Evolutionary conservation across 2,888 invertebrate genomes (phyloP).

Genomic region (Lagria hirta): DNA sequence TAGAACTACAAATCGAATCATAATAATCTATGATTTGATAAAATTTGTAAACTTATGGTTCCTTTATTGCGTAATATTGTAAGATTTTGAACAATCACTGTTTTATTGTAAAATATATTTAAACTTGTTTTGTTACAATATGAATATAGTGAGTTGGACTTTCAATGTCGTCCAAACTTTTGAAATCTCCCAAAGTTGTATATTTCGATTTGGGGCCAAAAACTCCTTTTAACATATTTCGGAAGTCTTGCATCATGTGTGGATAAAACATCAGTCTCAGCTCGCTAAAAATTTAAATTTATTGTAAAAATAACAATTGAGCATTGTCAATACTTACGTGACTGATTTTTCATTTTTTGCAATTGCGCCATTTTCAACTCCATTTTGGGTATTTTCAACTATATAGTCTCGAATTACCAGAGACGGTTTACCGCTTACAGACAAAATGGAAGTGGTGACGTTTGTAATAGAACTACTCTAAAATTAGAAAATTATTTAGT

Average conservation of each 20-base stretch:
- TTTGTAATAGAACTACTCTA: conserved; percentile 68
- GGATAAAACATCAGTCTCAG: conserved; percentile 89
- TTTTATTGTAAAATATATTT: too few species aligned
- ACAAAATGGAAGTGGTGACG: conserved; percentile 82
- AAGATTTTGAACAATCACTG: too few species aligned
- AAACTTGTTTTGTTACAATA: conserved; percentile 70
- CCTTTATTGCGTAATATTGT: too few species aligned
- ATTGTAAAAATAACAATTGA: neutral
- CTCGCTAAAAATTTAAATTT: conserved; percentile 59
- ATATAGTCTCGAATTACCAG: conserved; percentile 82
- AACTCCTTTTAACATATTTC: conserved; percentile 67
- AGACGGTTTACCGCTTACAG: conserved; percentile 73
- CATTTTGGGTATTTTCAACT: conserved; percentile 60
- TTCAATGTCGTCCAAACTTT: conserved; percentile 62
- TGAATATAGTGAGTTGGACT: conserved; percentile 85
- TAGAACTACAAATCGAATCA: too few species aligned
- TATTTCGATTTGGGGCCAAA: conserved; percentile 68
- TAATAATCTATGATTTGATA: too few species aligned
- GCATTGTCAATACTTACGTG: conserved; percentile 32
- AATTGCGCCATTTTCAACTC: conserved; percentile 25
- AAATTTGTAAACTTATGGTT: too few species aligned
- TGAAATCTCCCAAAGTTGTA: conserved; percentile 80
- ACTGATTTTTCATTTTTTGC: conserved; percentile 33
- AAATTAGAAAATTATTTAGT: conserved; percentile 8
- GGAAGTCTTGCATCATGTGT: conserved; percentile 73